Evolutionary conservation across 2,888 invertebrate species (phyloP), one percentile per base, ranked within the genome.

Genomic region (Cerceris rybyensis): DNA sequence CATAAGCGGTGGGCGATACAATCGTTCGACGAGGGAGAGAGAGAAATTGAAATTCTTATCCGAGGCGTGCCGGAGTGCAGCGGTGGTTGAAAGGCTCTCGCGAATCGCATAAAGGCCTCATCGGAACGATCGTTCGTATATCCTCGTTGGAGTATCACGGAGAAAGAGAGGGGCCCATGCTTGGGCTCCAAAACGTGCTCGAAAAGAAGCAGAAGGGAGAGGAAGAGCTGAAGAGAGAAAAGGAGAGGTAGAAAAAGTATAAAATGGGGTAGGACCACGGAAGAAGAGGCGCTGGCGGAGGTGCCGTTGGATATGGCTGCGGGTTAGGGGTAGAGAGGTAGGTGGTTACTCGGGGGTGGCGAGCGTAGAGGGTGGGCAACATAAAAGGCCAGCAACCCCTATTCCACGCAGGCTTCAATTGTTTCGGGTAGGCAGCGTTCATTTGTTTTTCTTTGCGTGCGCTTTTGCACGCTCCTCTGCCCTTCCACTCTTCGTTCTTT

Each of bases 351-450:
- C 43, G 76, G 68, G 64, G 71, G 78, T 71, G 75, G 78, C 68
- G 72, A 84, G 76, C 60, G 74, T 60, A 69, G 81, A 76, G 81
- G 85, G 85, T 85, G 84, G 85, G 84, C 79, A 86, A 87, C 87
- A 89, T 90, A 91, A 91, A 91, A 89, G 89, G 89, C 89, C 86
- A 90, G 89, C 90, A 88, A 86, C 89, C 89, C 89, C 88, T 87
- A 87, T 88, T 88, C 86, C 85, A 87, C 86, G 87, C 88, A 86
- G 88, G 82, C 87, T 89, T 88, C 90, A 89, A 90, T 91, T 91
- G 91, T 91, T 91, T 90, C 88, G 90, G 86, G 85, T 88, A 88
- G 88, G 88, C 88, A 87, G 85, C 87, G 87, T 88, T 90, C 90
- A 89, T 90, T 91, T 91, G 88, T 91, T 91, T 91, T 89, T 87